These are phyloP conservation scores for Leptarthrus brevirostris DNA, from an alignment of 2,888 invertebrate genomes.

Conservation along the genomic window DNA sequence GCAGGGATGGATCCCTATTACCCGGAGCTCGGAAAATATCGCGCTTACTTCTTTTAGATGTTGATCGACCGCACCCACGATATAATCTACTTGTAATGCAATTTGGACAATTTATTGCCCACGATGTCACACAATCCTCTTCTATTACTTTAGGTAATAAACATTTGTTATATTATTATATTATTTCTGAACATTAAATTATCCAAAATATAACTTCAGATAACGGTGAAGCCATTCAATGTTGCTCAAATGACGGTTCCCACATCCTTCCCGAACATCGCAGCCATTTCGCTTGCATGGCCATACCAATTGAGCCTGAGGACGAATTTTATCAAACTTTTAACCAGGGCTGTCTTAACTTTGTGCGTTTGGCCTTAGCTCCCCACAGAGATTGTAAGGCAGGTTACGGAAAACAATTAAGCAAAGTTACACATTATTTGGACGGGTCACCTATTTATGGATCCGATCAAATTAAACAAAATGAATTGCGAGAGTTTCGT, in stretches of 20 bases:
- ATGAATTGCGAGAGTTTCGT: constrained; percentile 71
- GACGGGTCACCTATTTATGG: constrained; percentile 84
- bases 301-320: constrained; percentile 71
- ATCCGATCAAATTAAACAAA: constrained; percentile 71
- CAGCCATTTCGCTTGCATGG: constrained; percentile 77
- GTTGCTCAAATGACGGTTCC: constrained; percentile 75
- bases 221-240: constrained; percentile 78
- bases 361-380: constrained; percentile 76
- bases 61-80: constrained; percentile 71
- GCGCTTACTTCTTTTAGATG: constrained; percentile 71
- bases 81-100: constrained; percentile 80
- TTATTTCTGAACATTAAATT: no score
- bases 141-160: constrained; percentile 76
- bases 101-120: constrained; percentile 82
- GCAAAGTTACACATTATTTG: constrained; percentile 75
- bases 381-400: constrained; percentile 76
- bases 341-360: constrained; percentile 76
- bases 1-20: constrained; percentile 69
- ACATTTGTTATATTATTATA: constrained; percentile 30
- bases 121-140: constrained; percentile 80
- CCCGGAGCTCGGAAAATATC: constrained; percentile 78
- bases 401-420: constrained; percentile 78
- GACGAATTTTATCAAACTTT: constrained; percentile 74
- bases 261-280: constrained; percentile 68
- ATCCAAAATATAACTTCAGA: constrained; percentile 65